Percentiles rank a stretch among this genome's conserved stretches.
These are phyloP conservation scores for Polyergus mexicanus DNA, from an alignment of 1,140 invertebrate genomes.

Conservation along the genomic window DNA sequence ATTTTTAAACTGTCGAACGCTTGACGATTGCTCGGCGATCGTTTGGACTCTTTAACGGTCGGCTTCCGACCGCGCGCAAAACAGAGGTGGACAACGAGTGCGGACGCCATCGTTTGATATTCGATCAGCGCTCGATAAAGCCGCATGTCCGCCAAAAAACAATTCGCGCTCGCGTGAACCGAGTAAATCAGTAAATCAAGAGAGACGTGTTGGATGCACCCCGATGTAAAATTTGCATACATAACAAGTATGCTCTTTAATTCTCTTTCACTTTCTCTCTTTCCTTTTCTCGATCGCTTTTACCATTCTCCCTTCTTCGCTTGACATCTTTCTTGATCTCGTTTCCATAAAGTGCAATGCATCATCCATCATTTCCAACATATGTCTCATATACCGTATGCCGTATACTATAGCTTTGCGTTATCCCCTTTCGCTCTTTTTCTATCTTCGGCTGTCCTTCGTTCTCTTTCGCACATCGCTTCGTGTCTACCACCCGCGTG, in stretches of 20 bases:
- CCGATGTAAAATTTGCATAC: constrained; percentile 69
- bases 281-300: constrained; percentile 22
- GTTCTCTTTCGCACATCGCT: constrained; percentile 45
- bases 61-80: constrained; percentile 45
- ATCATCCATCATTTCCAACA: constrained; percentile 73
- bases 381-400: constrained; percentile 69
- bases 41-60: constrained; percentile 54
- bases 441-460: background rate
- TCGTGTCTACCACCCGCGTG: constrained; percentile 42
- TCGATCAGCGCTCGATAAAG: constrained; percentile 65
- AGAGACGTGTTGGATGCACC: constrained; percentile 56
- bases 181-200: constrained; percentile 71
- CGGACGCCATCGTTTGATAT: constrained; percentile 60
- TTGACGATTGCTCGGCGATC: constrained; percentile 46
- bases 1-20: constrained; percentile 59
- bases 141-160: constrained; percentile 58
- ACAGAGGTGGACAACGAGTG: constrained; percentile 41
- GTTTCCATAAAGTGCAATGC: constrained; percentile 69
- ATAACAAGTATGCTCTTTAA: constrained; percentile 60
- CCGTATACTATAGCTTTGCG: constrained; percentile 75
- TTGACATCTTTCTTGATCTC: constrained; percentile 41
- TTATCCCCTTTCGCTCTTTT: constrained; percentile 37
- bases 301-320: constrained; percentile 35
- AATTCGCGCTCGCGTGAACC: constrained; percentile 62
- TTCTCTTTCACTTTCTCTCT: background rate